A percentile compares a stretch with the other conserved stretches of the same genome.
phyloP scores from a whole-genome alignment of 1,140 invertebrate genomes.

The Lordiphosa collinella region DNA sequence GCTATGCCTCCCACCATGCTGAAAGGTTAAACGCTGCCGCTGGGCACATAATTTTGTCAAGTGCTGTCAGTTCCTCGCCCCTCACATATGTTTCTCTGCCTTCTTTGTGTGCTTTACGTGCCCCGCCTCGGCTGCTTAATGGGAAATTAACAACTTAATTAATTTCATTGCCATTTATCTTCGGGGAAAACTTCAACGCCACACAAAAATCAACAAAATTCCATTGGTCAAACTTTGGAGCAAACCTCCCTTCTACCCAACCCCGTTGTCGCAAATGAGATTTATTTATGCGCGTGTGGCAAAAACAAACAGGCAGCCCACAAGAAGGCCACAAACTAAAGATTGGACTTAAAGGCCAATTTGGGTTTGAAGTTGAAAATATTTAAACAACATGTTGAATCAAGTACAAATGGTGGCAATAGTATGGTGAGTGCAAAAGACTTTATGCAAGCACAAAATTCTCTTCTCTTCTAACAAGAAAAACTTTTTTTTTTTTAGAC shows the following conservation, averaged over 20 bases:
- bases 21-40: conserved; percentile 69
- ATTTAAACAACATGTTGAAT: too few relatives aligned
- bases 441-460: too few relatives aligned
- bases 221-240: conserved; percentile 61
- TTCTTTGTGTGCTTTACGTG: conserved; percentile 50
- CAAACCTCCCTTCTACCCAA: conserved; percentile 2
- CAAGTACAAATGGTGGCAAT: background rate
- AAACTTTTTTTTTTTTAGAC: too few relatives aligned
- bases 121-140: conserved; percentile 54
- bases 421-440: too few relatives aligned
- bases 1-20: conserved; percentile 31
- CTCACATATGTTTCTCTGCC: conserved; percentile 13
- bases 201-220: conserved; percentile 63
- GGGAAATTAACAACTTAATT: conserved; percentile 79
- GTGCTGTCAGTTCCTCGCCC: conserved; percentile 50
- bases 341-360: too few relatives aligned
- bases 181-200: conserved; percentile 49
- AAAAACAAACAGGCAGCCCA: conserved; percentile 42
- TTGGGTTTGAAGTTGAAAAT: too few relatives aligned
- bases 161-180: conserved; percentile 76
- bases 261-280: conserved; percentile 37
- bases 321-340: background rate
- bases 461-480: too few relatives aligned
- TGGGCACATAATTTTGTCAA: conserved; percentile 74
- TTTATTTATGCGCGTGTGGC: conserved; percentile 69